Percentiles rank a stretch among this genome's conserved stretches.
Evolutionary conservation across 2,888 invertebrate genomes (phyloP).

Genomic region (Sympetrum striolatum): DNA sequence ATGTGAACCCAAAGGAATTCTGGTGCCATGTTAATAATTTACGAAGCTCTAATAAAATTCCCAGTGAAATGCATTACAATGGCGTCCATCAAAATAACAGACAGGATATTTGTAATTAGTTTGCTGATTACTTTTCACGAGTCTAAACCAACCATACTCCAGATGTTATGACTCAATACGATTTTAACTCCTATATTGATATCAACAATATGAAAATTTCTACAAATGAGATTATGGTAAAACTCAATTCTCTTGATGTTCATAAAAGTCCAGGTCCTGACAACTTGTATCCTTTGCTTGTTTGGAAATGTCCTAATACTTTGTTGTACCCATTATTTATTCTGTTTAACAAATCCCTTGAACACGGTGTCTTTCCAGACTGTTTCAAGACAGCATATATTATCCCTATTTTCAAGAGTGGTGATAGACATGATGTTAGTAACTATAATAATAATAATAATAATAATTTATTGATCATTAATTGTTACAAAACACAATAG

Average conservation of each 20-base stretch:
- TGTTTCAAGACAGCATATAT: not conserved
- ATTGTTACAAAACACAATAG: too few relatives aligned
- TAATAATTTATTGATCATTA: too few relatives aligned
- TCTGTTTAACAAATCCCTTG: not conserved
- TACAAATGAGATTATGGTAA: not conserved
- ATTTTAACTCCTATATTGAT: not conserved
- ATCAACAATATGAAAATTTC: not conserved
- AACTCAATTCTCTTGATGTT: too few relatives aligned
- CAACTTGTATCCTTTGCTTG: not conserved
- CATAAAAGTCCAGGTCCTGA: too few relatives aligned
- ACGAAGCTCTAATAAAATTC: not conserved
- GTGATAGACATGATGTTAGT: too few relatives aligned
- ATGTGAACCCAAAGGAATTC: not conserved
- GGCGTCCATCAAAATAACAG: not conserved
- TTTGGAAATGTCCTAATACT: not conserved
- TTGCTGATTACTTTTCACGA: not conserved
- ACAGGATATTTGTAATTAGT: not conserved
- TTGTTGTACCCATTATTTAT: too few relatives aligned
- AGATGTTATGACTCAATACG: not conserved
- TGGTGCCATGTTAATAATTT: not conserved
- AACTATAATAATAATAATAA: too few relatives aligned
- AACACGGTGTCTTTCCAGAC: not conserved
- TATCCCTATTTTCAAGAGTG: constrained; percentile 3
- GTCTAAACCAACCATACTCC: not conserved
- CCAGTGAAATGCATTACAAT: not conserved